phyloP scores from a whole-genome alignment of 1,140 invertebrate species.

The Leucophenga varia region DNA sequence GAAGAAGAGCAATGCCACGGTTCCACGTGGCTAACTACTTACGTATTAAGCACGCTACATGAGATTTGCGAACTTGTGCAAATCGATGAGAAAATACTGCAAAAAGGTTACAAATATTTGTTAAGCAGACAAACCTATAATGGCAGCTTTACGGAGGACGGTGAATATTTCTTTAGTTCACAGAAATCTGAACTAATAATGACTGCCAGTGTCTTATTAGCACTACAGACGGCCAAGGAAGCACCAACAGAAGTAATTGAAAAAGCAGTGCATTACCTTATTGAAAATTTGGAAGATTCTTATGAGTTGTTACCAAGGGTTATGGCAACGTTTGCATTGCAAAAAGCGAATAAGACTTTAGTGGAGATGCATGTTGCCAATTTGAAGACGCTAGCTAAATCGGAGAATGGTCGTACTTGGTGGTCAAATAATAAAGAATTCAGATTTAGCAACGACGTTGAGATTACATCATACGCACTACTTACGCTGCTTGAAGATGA shows the following conservation, averaged over 20 bases:
- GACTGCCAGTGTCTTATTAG: constrained; percentile 76
- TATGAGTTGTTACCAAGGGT: constrained; percentile 77
- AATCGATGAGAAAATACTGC: constrained; percentile 73
- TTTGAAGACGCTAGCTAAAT: constrained; percentile 31
- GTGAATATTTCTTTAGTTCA: constrained; percentile 71
- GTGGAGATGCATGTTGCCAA: constrained; percentile 25
- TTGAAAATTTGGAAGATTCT: too few relatives aligned
- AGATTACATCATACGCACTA: constrained; percentile 76
- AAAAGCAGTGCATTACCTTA: constrained; percentile 59
- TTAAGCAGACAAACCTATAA: constrained; percentile 71
- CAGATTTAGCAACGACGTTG: constrained; percentile 66
- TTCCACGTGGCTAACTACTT: constrained; percentile 95
- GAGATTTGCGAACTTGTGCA: constrained; percentile 78
- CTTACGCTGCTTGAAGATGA: constrained; percentile 65
- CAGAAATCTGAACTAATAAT: constrained; percentile 61
- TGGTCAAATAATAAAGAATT: constrained; percentile 61
- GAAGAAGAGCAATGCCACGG: constrained; percentile 60
- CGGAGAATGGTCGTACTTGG: constrained; percentile 46
- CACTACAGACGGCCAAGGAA: constrained; percentile 72
- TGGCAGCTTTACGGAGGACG: constrained; percentile 82
- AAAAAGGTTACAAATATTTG: constrained; percentile 77
- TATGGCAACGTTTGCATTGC: constrained; percentile 74
- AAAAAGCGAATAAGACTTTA: constrained; percentile 67
- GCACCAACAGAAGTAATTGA: constrained; percentile 26
- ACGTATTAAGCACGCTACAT: constrained; percentile 84